These are phyloP conservation scores for Petrosia ficiformis DNA, from an alignment of 37 sponge, comb jelly and placozoan species.

Conservation along the genomic window DNA sequence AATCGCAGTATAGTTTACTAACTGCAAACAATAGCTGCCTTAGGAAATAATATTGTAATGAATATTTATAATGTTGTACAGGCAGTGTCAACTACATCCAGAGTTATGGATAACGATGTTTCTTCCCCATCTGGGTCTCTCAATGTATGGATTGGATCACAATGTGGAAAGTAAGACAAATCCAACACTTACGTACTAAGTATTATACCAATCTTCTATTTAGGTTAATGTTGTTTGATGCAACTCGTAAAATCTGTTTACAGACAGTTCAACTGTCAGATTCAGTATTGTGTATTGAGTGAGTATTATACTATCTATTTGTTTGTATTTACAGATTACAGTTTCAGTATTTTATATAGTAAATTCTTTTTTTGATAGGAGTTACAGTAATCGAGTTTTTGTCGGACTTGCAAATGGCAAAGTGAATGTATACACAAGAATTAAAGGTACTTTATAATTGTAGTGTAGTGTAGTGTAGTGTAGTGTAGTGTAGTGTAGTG, in stretches of 20 bases:
- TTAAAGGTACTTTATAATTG: constrained; percentile 2
- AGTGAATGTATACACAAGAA: constrained; percentile 37
- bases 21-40: too few species aligned
- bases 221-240: constrained; percentile 20
- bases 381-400: constrained; percentile 43
- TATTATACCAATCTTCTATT: background rate
- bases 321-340: too few species aligned
- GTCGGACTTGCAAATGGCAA: constrained; percentile 37
- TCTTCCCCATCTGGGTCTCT: too few species aligned
- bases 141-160: constrained; percentile 68
- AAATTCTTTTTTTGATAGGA: constrained; percentile 12
- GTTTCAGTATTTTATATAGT: background rate
- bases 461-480: too few species aligned
- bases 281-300: constrained; percentile 12
- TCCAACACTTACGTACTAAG: background rate
- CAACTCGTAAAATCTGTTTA: background rate
- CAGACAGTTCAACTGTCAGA: background rate
- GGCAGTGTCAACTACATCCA: background rate
- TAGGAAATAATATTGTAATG: too few species aligned
- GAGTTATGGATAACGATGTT: background rate
- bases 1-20: too few species aligned
- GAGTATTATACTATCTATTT: too few species aligned
- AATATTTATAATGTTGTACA: too few species aligned
- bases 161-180: constrained; percentile 68
- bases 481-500: too few species aligned